These are phyloP conservation scores for Cydia strobilella DNA, from an alignment of 1,140 invertebrate genomes.

Conservation along the genomic window DNA sequence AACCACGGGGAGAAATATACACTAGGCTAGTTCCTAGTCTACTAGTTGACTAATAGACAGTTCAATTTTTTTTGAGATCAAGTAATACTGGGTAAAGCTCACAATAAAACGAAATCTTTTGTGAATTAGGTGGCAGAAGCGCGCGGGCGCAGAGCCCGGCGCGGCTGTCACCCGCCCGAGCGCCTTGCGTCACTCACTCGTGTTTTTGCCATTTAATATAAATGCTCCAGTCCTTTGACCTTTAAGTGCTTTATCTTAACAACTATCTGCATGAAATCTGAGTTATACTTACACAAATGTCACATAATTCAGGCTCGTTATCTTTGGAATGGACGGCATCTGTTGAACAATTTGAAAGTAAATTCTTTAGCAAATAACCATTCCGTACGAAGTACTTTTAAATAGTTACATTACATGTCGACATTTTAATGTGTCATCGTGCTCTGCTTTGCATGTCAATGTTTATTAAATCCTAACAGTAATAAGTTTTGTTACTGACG, in stretches of 20 bases:
- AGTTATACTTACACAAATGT: conserved; percentile 17
- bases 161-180: conserved; percentile 24
- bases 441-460: background rate
- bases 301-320: conserved; percentile 11
- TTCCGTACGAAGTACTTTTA: background rate
- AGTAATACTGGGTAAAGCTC: background rate
- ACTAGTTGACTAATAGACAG: no score
- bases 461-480: background rate
- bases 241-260: conserved; percentile 25
- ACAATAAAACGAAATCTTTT: background rate
- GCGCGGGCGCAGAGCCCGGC: conserved; percentile 1
- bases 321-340: conserved; percentile 2
- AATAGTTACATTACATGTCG: background rate
- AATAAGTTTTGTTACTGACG: background rate
- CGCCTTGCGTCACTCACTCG: conserved; percentile 31
- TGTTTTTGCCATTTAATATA: conserved; percentile 32
- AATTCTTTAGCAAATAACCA: background rate
- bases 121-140: background rate
- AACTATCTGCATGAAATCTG: conserved; percentile 19
- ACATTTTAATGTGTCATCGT: background rate
- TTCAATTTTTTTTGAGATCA: no score
- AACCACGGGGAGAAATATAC: no score
- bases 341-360: conserved; percentile 16
- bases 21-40: no score
- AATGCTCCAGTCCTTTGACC: conserved; percentile 29